Evolutionary conservation across 2,888 invertebrate genomes (phyloP), one percentile per base, ranked within the genome.

Genomic region (Brenthis hecate): DNA sequence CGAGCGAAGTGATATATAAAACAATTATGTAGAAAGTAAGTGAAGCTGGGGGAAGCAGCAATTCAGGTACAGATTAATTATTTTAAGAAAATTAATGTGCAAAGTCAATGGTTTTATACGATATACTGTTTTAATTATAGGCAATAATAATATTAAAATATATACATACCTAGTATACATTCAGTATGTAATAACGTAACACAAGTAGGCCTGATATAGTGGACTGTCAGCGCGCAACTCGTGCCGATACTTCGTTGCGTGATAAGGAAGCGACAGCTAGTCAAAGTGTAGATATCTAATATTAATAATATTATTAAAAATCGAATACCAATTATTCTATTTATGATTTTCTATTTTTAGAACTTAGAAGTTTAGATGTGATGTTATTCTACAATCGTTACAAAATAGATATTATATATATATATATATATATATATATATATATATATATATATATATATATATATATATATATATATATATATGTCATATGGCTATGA

Each of bases 211-310:
- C 51, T 43, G 68, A 64, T 68, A 57, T 56, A 43, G 54, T 60
- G 13, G 19, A 58, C 64, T 68, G 68, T 65, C 68, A 64, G 57
- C 56, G 36, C 47, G 19, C 58, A 28, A 54, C 14, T 56, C 63
- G 58, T 43, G 36, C 56, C 57, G 68, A 56, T 56, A 67, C 53
- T 53, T 43, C 62, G 56, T 6, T 28, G 63, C 43, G 57, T 57
- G 68, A 70, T 70, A 70, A 70, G 55, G 62, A 50, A 57, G 43
- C 61, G 70, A 70, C 70, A 60, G 67, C 43, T 16, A 6, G 55
- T 65, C 50, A 51, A 62, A 32, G 36, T 62, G 53, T 6, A 1
- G 61, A 43, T 53, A 53, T 62, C 16, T 53, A 36, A 62, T 36
- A 51, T 62, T 62, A 53, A 62, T 62, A 62, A 53, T 62, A 6